Conservation (phyloP, 2,113 vertebrate genomes). For the Phodopus roborovskii region DNA sequence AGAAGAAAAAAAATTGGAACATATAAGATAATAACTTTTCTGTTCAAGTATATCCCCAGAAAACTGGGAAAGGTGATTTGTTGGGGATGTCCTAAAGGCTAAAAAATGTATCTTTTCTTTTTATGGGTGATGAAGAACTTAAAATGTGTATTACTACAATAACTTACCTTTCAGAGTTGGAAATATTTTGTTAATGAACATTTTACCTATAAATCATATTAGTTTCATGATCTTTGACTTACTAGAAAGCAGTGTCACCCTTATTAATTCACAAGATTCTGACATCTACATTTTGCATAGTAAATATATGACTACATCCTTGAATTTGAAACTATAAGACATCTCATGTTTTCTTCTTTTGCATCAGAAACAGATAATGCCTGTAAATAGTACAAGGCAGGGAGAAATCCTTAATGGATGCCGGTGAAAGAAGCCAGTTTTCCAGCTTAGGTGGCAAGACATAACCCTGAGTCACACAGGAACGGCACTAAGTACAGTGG, state of each 20-base stretch:
- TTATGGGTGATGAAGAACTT: neutral
- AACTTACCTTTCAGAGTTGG: constrained; percentile 14
- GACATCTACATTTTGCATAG: neutral
- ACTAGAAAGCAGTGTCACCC: neutral
- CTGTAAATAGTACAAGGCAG: neutral
- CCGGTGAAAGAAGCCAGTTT: neutral
- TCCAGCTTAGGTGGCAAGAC: neutral
- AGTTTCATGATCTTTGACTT: neutral
- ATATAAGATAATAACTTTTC: constrained; percentile 15
- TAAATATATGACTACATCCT: neutral
- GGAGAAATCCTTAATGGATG: neutral
- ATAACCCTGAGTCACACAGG: neutral
- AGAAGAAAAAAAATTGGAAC: neutral
- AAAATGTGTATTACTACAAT: neutral
- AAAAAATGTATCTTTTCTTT: constrained; percentile 28
- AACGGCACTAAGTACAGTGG: neutral
- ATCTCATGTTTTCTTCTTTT: neutral
- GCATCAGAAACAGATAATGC: neutral
- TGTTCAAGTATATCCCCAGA: constrained; percentile 10
- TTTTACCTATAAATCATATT: constrained; percentile 1
- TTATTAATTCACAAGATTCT: constrained; percentile 33
- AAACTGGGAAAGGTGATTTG: neutral
- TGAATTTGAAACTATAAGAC: neutral
- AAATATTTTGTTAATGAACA: constrained; percentile 18
- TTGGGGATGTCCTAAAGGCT: constrained; percentile 21